phyloP scores from a whole-genome alignment of 1,140 invertebrate genomes.

The Caerostris darwini region DNA sequence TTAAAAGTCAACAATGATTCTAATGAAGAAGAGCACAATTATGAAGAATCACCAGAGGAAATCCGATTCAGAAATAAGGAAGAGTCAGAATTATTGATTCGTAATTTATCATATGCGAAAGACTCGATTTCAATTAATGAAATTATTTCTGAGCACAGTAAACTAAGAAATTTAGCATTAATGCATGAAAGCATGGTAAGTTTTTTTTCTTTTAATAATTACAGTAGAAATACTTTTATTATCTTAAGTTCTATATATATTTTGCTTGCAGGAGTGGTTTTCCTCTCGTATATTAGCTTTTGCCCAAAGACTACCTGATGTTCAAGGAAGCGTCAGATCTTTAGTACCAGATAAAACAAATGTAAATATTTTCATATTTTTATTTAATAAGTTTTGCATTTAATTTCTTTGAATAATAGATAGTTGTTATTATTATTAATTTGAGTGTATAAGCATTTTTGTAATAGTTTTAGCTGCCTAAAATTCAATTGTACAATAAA shows the following conservation, averaged over 20 bases:
- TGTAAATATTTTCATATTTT: conserved; percentile 26
- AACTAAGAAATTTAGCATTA: conserved; percentile 91
- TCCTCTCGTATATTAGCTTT: conserved; percentile 36
- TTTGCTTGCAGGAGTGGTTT: conserved; percentile 69
- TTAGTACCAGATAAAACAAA: conserved; percentile 58
- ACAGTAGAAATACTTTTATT: neutral
- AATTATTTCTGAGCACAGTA: conserved; percentile 89
- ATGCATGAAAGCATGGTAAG: conserved; percentile 93
- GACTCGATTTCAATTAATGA: conserved; percentile 91
- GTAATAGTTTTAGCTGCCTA: neutral
- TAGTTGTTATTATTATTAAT: neutral
- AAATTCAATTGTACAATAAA: neutral
- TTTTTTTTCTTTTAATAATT: neutral
- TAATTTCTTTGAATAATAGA: neutral
- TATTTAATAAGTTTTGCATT: neutral
- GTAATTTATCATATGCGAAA: conserved; percentile 89
- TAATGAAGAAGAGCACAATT: conserved; percentile 72
- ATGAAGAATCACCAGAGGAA: conserved; percentile 86
- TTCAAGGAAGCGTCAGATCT: conserved; percentile 59
- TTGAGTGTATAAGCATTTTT: neutral
- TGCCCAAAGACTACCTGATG: conserved; percentile 65
- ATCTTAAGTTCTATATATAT: neutral
- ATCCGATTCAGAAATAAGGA: conserved; percentile 90
- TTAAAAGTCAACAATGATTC: conserved; percentile 82
- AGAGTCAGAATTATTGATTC: conserved; percentile 95